These are phyloP conservation scores for Papilio demoleus DNA, from an alignment of 2,888 invertebrate species.

Conservation along the genomic window DNA sequence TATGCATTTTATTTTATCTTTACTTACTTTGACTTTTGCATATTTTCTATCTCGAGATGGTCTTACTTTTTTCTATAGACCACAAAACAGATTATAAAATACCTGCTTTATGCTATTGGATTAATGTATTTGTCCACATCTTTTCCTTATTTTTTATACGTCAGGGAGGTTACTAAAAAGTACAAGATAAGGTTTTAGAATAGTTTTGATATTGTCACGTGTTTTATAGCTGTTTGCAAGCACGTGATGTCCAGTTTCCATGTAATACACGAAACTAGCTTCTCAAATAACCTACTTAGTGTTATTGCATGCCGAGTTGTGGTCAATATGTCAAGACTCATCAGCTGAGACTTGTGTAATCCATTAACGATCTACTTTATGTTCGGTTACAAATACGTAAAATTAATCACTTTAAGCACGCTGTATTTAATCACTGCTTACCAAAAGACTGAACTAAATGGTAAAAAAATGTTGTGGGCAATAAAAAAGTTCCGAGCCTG, in stretches of 20 bases:
- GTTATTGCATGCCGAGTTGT: neutral
- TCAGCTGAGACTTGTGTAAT: slow-evolving; percentile 12
- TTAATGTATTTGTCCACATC: neutral
- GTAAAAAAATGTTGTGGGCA: too few relatives aligned
- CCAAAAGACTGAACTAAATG: neutral
- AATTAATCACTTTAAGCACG: too few relatives aligned
- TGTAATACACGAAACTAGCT: slow-evolving; percentile 4
- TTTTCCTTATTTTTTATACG: neutral
- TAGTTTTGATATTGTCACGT: neutral
- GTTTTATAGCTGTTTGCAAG: neutral
- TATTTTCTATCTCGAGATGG: too few relatives aligned
- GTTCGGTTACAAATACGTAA: neutral
- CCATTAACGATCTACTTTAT: neutral
- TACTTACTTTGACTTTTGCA: neutral
- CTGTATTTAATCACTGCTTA: neutral
- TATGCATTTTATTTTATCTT: neutral
- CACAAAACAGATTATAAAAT: too few relatives aligned
- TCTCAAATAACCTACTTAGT: slow-evolving; percentile 5
- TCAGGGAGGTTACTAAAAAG: neutral
- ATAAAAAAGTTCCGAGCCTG: too few relatives aligned
- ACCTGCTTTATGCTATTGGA: neutral
- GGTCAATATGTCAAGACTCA: slow-evolving; percentile 19
- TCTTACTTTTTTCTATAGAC: neutral
- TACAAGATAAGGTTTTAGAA: neutral
- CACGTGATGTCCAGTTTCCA: neutral